These are phyloP conservation scores for Chamaea fasciata DNA, from an alignment of 2,113 vertebrate species.

Conservation along the genomic window DNA sequence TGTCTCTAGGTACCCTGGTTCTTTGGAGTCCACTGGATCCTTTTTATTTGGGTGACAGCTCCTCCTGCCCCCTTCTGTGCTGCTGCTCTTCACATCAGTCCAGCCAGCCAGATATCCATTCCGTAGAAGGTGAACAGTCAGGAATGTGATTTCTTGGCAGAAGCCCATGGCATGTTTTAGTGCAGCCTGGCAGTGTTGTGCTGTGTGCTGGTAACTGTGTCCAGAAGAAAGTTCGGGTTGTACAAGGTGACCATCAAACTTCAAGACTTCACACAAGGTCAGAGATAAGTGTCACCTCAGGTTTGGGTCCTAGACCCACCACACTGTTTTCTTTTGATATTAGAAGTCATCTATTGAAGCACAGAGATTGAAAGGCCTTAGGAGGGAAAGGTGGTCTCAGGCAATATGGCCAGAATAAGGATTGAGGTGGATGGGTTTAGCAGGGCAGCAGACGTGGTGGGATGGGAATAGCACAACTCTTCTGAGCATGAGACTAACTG, in stretches of 20 bases:
- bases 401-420: background rate
- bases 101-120: background rate
- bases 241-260: background rate
- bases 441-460: background rate
- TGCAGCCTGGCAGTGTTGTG: background rate
- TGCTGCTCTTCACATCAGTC: background rate
- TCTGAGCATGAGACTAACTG: rapidly evolving
- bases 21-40: background rate
- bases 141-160: background rate
- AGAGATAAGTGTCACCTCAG: background rate
- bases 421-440: background rate
- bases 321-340: background rate
- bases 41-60: background rate
- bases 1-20: background rate
- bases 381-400: background rate
- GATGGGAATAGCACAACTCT: background rate
- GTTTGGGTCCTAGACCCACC: background rate
- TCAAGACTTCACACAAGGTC: background rate
- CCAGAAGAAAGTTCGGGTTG: background rate
- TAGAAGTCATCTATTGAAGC: background rate
- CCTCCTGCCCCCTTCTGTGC: background rate
- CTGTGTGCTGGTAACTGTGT: background rate
- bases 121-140: background rate
- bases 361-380: background rate
- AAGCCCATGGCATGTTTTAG: rapidly evolving